Evolutionary conservation across 2,113 vertebrate species (phyloP), one percentile per base, ranked within the genome.

Genomic region (Myrmophylax atrothorax): DNA sequence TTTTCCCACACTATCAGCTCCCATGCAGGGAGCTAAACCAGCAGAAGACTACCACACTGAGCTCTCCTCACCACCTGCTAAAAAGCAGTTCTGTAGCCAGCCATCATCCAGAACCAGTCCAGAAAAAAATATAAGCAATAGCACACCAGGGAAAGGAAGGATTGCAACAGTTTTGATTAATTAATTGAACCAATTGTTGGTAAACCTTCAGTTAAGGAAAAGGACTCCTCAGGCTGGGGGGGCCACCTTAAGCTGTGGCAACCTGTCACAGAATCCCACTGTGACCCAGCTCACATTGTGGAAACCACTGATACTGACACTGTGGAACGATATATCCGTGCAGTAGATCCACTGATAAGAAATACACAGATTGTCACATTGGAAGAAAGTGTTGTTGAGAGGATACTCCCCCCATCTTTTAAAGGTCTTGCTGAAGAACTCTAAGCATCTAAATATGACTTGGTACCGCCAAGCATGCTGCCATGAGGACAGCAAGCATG

Each of bases 1-100:
- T 63, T 16, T 19, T 35, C 20, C 55, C 1, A 0, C 4, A 55
- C 25, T 37, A 59, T 63, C 18, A 19, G 15, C 7, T 38, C 35
- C 37, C 73, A 49, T 3, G 12, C 40, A 67, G n/a, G 46, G 33
- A 93, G 18, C 33, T 70, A 50, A 77, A 74, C 11, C 53, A 78
- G 60, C 23, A 84, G 33, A 49, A 49, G 13, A n/a, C 22, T 40
- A 62, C 52, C 1, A 0, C 40, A 70, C 35, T 1, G 0, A 50
- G 66, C 28, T 49, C 69, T 84, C 15, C 25, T 13, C 17, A 5
- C 0, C 12, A 58, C n/a, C 55, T 70, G 42, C 59, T 69, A 62
- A 42, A 63, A 68, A 52, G 42, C 10, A 59, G 33, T 3, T 83
- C 15, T 60, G 44, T 35, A 72, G 44, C 22, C 52, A 89, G 40